Evolutionary conservation across 2,888 invertebrate genomes (phyloP).

Genomic region (Coremacera marginata): DNA sequence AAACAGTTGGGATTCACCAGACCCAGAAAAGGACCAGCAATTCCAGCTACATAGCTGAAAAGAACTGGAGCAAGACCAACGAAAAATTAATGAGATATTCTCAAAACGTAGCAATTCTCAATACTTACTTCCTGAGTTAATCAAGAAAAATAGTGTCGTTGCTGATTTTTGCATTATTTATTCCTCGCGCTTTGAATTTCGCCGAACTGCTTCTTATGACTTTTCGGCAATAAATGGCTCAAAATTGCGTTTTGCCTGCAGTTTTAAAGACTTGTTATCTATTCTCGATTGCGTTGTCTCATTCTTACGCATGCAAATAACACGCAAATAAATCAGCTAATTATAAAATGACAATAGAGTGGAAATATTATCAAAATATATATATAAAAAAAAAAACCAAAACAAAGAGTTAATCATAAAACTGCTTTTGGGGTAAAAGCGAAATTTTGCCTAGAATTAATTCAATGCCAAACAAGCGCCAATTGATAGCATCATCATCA

Average conservation of each 20-base stretch:
- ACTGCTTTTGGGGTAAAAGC: too few relatives aligned
- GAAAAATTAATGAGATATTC: not conserved
- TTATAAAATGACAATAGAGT: too few relatives aligned
- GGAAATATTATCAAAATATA: too few relatives aligned
- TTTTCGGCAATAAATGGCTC: not conserved
- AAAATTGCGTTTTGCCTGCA: not conserved
- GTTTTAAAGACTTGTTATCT: not conserved
- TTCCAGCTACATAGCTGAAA: slow-evolving; percentile 38
- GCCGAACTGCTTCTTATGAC: not conserved
- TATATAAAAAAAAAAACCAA: too few relatives aligned
- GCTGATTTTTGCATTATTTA: slow-evolving; percentile 9
- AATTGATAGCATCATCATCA: too few relatives aligned
- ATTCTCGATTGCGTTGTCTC: too few relatives aligned
- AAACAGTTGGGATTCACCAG: slow-evolving; percentile 55
- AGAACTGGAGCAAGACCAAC: not conserved
- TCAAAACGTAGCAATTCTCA: not conserved
- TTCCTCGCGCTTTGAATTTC: not conserved
- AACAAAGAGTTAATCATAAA: too few relatives aligned
- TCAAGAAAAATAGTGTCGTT: slow-evolving; percentile 27
- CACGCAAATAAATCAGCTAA: not conserved
- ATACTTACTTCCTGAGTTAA: slow-evolving; percentile 34
- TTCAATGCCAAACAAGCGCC: too few relatives aligned
- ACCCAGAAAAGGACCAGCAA: slow-evolving; percentile 53
- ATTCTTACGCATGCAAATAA: not conserved
- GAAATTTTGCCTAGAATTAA: too few relatives aligned